Conservation (phyloP, 1,140 invertebrate genomes). For the Drosophila navojoa region DNA sequence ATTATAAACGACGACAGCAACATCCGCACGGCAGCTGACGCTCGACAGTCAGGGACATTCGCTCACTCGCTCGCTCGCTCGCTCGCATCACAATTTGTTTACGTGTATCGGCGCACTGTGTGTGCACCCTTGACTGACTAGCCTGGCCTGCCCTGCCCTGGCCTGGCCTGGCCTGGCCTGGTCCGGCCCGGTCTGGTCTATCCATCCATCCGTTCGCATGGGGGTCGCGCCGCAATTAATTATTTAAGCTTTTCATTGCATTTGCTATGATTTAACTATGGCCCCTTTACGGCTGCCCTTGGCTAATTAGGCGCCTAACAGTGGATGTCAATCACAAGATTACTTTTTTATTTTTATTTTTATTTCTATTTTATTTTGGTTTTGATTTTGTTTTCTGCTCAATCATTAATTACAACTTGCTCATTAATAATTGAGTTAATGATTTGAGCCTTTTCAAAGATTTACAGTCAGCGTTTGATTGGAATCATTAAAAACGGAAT, state of each 20-base stretch:
- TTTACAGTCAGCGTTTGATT: neutral
- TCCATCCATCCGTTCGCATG: constrained; percentile 27
- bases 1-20: constrained; percentile 21
- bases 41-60: constrained; percentile 37
- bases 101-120: constrained; percentile 14
- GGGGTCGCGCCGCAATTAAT: constrained; percentile 56
- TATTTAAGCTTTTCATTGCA: constrained; percentile 70
- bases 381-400: neutral
- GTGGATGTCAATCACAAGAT: constrained; percentile 26
- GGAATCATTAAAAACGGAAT: neutral
- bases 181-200: neutral
- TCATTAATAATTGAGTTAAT: neutral
- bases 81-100: constrained; percentile 18
- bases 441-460: neutral
- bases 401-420: constrained; percentile 4
- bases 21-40: constrained; percentile 15
- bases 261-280: constrained; percentile 58
- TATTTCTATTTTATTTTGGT: no score
- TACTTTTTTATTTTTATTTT: no score
- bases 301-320: constrained; percentile 65
- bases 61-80: neutral
- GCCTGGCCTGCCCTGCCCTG: no score
- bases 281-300: constrained; percentile 66
- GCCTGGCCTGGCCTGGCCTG: no score
- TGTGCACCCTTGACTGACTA: constrained; percentile 32